Conservation (phyloP, 2,797 vertebrate species). For the Mus minutoides region DNA sequence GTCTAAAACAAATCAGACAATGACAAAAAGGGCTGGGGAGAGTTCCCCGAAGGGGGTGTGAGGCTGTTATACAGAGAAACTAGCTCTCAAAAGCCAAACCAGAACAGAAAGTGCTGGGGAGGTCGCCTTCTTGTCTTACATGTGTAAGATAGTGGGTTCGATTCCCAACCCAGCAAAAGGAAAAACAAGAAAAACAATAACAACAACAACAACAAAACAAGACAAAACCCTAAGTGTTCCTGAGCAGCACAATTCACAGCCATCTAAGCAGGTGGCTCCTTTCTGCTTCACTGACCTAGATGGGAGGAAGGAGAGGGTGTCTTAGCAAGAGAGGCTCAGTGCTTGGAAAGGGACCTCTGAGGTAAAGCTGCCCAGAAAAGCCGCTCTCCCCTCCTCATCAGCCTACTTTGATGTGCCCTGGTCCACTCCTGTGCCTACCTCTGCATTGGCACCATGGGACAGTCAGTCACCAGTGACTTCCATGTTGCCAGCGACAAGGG, state of each 20-base stretch:
- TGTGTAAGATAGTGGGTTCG: background rate
- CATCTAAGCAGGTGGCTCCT: background rate
- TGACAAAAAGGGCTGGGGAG: background rate
- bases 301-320: background rate
- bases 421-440: rapidly evolving
- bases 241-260: background rate
- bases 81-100: background rate
- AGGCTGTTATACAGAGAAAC: background rate
- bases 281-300: too few relatives aligned
- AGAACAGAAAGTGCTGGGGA: background rate
- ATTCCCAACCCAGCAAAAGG: background rate
- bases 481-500: background rate
- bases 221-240: background rate
- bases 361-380: background rate
- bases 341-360: background rate
- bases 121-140: too few relatives aligned
- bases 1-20: background rate
- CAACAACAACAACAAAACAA: background rate
- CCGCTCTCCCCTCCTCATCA: rapidly evolving
- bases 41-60: background rate
- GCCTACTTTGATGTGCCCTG: rapidly evolving
- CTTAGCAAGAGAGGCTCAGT: too few relatives aligned
- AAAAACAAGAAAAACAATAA: background rate
- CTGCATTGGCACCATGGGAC: background rate
- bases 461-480: background rate